Base-by-base conservation (phyloP, 53 echinoderm and acorn worm genomes). In the Paracentrotus lividus region DNA sequence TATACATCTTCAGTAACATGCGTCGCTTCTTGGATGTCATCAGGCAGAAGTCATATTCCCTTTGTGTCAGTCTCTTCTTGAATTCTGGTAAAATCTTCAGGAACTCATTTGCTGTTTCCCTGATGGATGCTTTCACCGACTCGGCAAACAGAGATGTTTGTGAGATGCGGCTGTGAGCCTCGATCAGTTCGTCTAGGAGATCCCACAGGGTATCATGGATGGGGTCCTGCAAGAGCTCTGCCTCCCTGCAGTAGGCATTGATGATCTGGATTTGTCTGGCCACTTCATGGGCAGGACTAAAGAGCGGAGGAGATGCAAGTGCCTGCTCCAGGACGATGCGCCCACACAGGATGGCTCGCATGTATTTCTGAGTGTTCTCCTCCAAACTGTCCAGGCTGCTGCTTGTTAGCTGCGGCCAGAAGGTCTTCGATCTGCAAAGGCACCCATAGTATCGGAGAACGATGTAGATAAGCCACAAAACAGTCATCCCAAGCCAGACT, bases 151-250 rank as follows among this genome's bases (percentile, higher is more conserved):
- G 96, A 0, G 99, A 99, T 18, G 94, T 85, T n/a, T 96, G 96
- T 4, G 99, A 94, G 29, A 99, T 94, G 42, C 94, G 95, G 23
- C 96, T 92, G 68, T 99, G 99, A 3, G 99, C 99, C 90, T 99
- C 99, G 21, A 99, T 96, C n/a, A 99, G 93, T 88, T 99, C 99
- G 88, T 99, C 99, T 15, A 99, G 94, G 26, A 99, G 96, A 58
- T 99, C 99, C 99, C 99, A 99, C 2, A 99, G 93, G 43, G 97
- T 94, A 86, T 99, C 99, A 67, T 99, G 99, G 55, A 97, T 95
- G 13, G 96, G 97, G 77, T 99, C 99, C 31, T 92, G 90, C 9
- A 99, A 94, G 89, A 94, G 90, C 91, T 99, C 99, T 3, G 99
- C 97, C 57, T 99, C 99, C 43, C 99, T 92, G 90, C 99, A 99